Base-by-base conservation (phyloP, 2,888 invertebrate genomes). In the Exephanes ischioxanthus region DNA sequence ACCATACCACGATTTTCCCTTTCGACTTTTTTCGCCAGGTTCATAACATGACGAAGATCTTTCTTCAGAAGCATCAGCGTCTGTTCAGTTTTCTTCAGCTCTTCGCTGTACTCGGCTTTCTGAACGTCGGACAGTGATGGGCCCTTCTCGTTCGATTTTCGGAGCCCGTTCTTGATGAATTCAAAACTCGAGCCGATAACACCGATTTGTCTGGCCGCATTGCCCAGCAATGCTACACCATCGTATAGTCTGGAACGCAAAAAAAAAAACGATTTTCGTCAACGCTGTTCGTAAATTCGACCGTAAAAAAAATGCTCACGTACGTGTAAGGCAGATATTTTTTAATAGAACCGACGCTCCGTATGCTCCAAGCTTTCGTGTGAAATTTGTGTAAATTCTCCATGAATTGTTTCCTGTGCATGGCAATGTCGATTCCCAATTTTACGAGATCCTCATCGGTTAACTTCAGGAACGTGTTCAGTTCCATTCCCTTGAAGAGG, bases 401-500 rank as follows among this genome's bases (percentile, higher is more conserved):
- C 76, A 94, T 91, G 85, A 96, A 94, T 90, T 95, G 94, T 85
- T 95, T 95, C 85, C 96, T 94, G 89, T 96, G 96, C 87, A 95
- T 95, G 0, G 95, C 95, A 93, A 96, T 94, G 3, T 94, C 93
- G 22, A 97, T 94, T 51, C 96, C 96, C 53, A 96, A 88, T 75
- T 94, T 91, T 66, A 94, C 91, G 92, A 97, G 94, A 89, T 96
- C 95, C 0, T 94, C 91, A 68, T 96, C 96, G 87, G 95, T 95
- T 58, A 96, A 89, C 53, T 95, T 93, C 4, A 97, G 90, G 89
- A 97, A 96, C 1, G 94, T 94, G 80, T 94, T 94, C 26, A 97
- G 93, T 90, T 94, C 94, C 85, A 96, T 95, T 9, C 95, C 94
- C 72, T 94, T 89, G 86, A 97, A 95, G 2, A 94, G 75, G 2